These are phyloP conservation scores for Drosophila ironensis DNA, from an alignment of 1,140 invertebrate species.

Conservation along the genomic window DNA sequence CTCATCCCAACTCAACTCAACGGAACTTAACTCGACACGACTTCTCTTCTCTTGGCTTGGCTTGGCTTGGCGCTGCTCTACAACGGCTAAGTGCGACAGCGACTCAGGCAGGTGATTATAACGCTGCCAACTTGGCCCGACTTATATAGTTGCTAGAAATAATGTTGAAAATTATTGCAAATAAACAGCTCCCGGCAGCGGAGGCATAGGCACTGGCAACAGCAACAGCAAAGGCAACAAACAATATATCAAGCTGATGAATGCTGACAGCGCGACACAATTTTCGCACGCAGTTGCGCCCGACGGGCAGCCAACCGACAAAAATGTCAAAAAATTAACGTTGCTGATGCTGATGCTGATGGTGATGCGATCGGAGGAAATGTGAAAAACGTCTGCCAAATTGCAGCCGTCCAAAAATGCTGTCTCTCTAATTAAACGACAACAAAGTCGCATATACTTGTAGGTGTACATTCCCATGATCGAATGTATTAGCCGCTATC, in stretches of 20 bases:
- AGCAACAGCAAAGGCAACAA: slow-evolving; percentile 22
- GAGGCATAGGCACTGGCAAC: not conserved
- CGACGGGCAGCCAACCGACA: slow-evolving; percentile 53
- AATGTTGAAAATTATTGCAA: slow-evolving; percentile 30
- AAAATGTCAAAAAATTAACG: slow-evolving; percentile 61
- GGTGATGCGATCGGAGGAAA: slow-evolving; percentile 38
- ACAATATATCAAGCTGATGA: slow-evolving; percentile 57
- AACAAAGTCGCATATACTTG: slow-evolving; percentile 2
- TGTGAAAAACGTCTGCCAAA: slow-evolving; percentile 41
- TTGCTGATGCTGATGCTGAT: too few relatives aligned
- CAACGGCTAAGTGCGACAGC: slow-evolving; percentile 32
- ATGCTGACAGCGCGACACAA: slow-evolving; percentile 53
- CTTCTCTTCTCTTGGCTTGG: not conserved
- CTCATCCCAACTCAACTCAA: not conserved
- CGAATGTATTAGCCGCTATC: not conserved
- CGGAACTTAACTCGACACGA: slow-evolving; percentile 10
- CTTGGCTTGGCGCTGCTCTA: slow-evolving; percentile 23
- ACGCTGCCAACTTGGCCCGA: slow-evolving; percentile 19
- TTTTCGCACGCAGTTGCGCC: slow-evolving; percentile 62
- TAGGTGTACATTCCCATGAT: not conserved
- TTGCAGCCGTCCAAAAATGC: slow-evolving; percentile 40
- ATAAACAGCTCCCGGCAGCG: slow-evolving; percentile 18
- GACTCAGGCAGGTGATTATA: slow-evolving; percentile 49
- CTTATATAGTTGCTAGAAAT: slow-evolving; percentile 32
- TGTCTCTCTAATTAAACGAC: slow-evolving; percentile 51